A percentile compares a stretch with the other conserved stretches of the same genome.
Evolutionary conservation across 35 echinoderm and acorn worm species (phyloP).

Genomic region (Lytechinus pictus): DNA sequence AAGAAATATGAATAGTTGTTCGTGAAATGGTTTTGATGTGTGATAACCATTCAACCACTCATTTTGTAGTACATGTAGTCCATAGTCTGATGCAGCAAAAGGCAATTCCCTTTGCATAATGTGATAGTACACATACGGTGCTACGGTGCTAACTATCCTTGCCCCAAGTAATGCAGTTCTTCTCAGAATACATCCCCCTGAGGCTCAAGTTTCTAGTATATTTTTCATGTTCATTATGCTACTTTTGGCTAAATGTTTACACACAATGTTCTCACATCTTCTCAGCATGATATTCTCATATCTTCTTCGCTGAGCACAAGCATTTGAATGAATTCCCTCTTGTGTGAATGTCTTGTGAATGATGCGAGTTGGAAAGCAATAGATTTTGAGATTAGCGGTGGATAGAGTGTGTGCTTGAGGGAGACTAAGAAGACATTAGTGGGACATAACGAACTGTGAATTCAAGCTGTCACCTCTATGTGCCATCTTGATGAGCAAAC

Average conservation of each 20-base stretch:
- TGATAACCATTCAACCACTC: not conserved
- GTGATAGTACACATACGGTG: not conserved
- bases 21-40: not conserved
- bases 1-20: not conserved
- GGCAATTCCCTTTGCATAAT: not conserved
- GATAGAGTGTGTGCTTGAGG: not conserved
- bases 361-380: not conserved
- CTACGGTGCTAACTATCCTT: not conserved
- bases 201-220: too few relatives aligned
- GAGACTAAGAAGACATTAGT: conserved; percentile 15
- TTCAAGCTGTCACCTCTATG: conserved; percentile 8
- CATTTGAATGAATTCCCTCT: not conserved
- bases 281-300: too few relatives aligned
- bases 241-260: not conserved
- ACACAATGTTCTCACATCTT: too few relatives aligned
- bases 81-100: not conserved
- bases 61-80: not conserved
- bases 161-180: too few relatives aligned
- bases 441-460: conserved; percentile 7
- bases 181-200: too few relatives aligned
- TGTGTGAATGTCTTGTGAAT: not conserved
- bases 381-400: not conserved
- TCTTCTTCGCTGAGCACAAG: not conserved
- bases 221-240: not conserved
- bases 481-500: not conserved